Percentiles rank a stretch among this genome's conserved stretches.
Conservation (phyloP, 2,113 vertebrate genomes). For the Calonectris borealis region DNA sequence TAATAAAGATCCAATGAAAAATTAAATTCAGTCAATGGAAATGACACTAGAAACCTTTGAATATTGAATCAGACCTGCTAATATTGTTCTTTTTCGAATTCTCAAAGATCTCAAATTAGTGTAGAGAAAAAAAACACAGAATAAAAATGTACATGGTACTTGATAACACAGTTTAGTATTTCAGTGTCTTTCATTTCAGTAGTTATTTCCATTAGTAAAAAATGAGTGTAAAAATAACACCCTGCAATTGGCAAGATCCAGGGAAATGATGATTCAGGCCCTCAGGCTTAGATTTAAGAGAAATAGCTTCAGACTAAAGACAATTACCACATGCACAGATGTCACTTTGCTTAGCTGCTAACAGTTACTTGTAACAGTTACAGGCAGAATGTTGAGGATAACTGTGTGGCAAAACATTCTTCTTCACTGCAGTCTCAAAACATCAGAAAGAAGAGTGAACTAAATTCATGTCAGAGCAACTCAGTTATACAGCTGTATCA, state of each 20-base stretch:
- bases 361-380: slow-evolving; percentile 22
- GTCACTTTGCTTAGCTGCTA: slow-evolving; percentile 39
- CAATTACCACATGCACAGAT: slow-evolving; percentile 57
- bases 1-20: not conserved
- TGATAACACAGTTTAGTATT: not conserved
- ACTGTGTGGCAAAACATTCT: slow-evolving; percentile 26
- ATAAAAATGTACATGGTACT: not conserved
- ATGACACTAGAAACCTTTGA: not conserved
- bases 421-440: not conserved
- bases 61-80: not conserved
- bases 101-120: not conserved
- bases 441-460: not conserved
- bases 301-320: slow-evolving; percentile 42
- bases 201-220: not conserved
- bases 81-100: not conserved
- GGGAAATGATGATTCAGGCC: not conserved
- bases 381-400: slow-evolving; percentile 39
- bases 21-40: not conserved
- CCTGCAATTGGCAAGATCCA: not conserved
- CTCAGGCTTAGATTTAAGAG: slow-evolving; percentile 7
- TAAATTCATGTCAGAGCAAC: slow-evolving; percentile 31
- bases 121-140: not conserved
- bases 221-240: not conserved
- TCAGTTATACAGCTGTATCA: not conserved
- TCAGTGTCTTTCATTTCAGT: not conserved